These are phyloP conservation scores for Pristionchus mayeri DNA, from an alignment of 2,888 invertebrate species.

Conservation along the genomic window DNA sequence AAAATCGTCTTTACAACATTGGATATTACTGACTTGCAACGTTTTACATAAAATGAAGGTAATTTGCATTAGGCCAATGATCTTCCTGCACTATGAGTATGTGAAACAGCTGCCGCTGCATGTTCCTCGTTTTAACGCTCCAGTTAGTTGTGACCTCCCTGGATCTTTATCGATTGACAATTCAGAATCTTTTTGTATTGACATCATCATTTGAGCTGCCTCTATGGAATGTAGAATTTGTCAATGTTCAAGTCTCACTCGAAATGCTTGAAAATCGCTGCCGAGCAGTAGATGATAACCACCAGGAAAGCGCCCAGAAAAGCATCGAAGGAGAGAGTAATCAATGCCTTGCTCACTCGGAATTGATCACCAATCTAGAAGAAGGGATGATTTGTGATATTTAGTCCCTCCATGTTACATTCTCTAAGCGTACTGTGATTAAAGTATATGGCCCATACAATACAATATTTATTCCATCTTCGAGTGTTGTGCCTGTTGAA, in stretches of 20 bases:
- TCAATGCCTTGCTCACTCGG: background rate
- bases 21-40: no score
- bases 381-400: background rate
- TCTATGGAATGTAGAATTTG: no score
- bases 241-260: background rate
- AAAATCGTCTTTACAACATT: no score
- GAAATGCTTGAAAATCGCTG: conserved; percentile 7
- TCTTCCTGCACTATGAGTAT: background rate
- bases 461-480: no score
- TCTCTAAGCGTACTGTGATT: no score
- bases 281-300: conserved; percentile 1
- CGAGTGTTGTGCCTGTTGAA: no score
- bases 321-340: background rate
- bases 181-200: background rate
- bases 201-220: background rate
- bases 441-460: no score
- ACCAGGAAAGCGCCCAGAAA: background rate
- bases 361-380: background rate
- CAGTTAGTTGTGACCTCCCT: background rate
- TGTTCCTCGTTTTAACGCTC: background rate
- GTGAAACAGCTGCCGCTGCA: background rate
- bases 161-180: background rate
- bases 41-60: no score
- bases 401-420: no score
- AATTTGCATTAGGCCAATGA: background rate